phyloP scores from a whole-genome alignment of 2,113 vertebrate genomes.

The Hoplias malabaricus region DNA sequence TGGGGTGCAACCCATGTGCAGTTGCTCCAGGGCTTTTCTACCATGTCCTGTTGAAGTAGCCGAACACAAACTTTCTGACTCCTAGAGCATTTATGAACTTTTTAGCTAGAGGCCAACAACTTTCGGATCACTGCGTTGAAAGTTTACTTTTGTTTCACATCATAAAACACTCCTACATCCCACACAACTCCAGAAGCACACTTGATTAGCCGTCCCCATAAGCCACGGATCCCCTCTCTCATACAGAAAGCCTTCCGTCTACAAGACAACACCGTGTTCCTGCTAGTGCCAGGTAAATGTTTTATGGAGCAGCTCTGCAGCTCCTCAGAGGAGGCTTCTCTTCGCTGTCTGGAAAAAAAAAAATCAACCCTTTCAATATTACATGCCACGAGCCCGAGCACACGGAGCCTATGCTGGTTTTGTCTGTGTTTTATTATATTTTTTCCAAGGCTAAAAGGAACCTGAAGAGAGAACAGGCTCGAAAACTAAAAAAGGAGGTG shows the following conservation, averaged over 20 bases:
- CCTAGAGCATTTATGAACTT: neutral
- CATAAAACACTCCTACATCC: neutral
- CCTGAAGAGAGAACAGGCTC: neutral
- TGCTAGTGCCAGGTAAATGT: conserved; percentile 5
- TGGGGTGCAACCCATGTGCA: too few species aligned
- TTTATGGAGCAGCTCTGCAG: conserved; percentile 22
- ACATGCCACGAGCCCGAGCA: conserved; percentile 6
- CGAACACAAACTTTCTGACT: too few species aligned
- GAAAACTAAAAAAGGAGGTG: conserved; percentile 1
- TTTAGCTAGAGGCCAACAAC: neutral
- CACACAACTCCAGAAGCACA: neutral
- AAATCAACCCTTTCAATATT: neutral
- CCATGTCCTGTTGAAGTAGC: too few species aligned
- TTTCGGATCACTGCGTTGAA: neutral
- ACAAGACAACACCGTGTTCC: neutral
- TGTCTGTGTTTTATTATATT: conserved; percentile 6
- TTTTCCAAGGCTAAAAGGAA: neutral
- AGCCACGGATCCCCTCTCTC: neutral
- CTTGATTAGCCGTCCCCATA: neutral
- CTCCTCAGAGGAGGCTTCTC: neutral
- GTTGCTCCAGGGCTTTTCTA: too few species aligned
- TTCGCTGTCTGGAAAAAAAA: neutral
- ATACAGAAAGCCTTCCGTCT: neutral
- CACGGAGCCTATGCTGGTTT: too few species aligned
- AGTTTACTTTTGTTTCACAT: neutral